Evolutionary conservation across 92 coral and sea anemone species (phyloP).

Genomic region (Palythoa grandiflora): DNA sequence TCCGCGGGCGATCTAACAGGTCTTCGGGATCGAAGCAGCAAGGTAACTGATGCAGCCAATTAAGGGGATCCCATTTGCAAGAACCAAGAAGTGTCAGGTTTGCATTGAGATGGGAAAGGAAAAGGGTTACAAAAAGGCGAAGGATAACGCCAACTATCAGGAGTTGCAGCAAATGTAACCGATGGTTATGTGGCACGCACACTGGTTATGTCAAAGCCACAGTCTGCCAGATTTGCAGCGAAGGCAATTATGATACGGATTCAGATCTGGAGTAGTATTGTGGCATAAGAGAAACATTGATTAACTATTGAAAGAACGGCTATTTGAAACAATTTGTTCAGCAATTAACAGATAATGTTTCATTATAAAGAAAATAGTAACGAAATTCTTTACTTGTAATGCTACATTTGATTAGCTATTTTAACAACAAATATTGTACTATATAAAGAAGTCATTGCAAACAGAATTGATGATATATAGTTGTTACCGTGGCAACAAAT

Average conservation of each 20-base stretch:
- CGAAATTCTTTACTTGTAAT: neutral
- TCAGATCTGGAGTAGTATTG: constrained; percentile 17
- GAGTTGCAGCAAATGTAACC: no score
- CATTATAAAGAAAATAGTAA: neutral
- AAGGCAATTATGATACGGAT: constrained; percentile 14
- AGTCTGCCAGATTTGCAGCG: constrained; percentile 23
- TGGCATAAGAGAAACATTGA: neutral
- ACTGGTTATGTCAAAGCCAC: constrained; percentile 14
- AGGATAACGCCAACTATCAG: constrained; percentile 1
- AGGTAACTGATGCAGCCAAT: neutral
- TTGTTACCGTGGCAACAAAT: no score
- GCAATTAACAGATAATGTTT: neutral
- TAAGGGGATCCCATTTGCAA: constrained; percentile 15
- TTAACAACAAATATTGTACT: neutral
- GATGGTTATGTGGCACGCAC: constrained; percentile 14
- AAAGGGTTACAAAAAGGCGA: constrained; percentile 1
- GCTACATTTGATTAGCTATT: constrained; percentile 10
- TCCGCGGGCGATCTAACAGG: no score
- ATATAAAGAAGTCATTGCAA: constrained; percentile 15
- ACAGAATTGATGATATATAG: neutral
- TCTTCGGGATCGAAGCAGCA: no score
- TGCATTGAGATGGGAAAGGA: no score
- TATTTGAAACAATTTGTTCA: constrained; percentile 21
- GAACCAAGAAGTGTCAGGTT: neutral
- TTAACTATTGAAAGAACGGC: constrained; percentile 13